These are phyloP conservation scores for Campylorhamphus procurvoides DNA, from an alignment of 2,113 vertebrate species.

Conservation along the genomic window DNA sequence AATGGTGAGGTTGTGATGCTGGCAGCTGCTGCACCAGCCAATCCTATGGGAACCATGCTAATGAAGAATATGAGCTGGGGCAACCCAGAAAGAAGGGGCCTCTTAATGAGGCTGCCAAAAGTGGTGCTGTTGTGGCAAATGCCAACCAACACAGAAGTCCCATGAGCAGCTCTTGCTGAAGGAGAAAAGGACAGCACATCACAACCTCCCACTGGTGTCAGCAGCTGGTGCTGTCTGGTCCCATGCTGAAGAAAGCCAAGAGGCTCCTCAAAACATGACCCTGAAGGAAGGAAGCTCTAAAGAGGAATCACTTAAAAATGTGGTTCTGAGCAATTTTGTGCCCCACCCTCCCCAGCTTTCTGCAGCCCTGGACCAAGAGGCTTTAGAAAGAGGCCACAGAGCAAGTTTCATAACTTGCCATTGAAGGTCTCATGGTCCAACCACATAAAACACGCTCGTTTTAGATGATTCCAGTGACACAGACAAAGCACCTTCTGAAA, in stretches of 20 bases:
- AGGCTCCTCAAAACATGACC: not conserved
- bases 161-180: constrained; percentile 82
- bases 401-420: not conserved
- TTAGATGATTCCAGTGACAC: not conserved
- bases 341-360: not conserved
- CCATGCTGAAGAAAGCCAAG: not conserved
- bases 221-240: constrained; percentile 66
- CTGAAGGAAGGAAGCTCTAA: not conserved
- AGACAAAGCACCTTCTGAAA: not conserved
- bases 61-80: not conserved
- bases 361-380: not conserved
- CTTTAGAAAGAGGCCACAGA: not conserved
- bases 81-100: not conserved
- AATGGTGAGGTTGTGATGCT: not conserved
- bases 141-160: not conserved
- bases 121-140: constrained; percentile 78
- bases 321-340: not conserved
- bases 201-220: constrained; percentile 70
- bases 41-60: fast-evolving
- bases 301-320: not conserved
- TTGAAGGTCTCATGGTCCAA: fast-evolving
- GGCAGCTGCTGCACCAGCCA: not conserved
- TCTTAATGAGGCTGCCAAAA: not conserved
- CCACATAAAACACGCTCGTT: not conserved
- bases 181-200: constrained; percentile 62